Evolutionary conservation across 2,797 vertebrate species (phyloP), one percentile per base, ranked within the genome.

Genomic region (Sebastes melanostomus): DNA sequence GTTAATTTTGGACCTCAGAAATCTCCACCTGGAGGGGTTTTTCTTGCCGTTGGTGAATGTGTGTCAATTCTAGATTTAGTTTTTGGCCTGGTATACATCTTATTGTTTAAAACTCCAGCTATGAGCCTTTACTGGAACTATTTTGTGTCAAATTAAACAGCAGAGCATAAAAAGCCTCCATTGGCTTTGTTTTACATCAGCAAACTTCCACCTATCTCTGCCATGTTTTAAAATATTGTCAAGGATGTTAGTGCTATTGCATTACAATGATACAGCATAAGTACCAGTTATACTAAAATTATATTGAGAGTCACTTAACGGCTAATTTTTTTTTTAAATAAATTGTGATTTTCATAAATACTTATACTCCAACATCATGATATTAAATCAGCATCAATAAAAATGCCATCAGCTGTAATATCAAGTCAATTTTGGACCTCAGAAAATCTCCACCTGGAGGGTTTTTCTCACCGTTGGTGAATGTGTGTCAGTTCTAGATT

Each of bases 71-170:
- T 50, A 20, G 8, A 29, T 73, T 66, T 20, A 20, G 16, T 58
- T 63, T 78, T 56, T 54, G 50, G n/a, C 14, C 55, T 14, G 8
- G 11, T 56, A 1, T 32, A 16, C 22, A 52, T 29, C 25, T 70
- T 32, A 71, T 68, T 73, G 62, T 72, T 77, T 25, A 34, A 66
- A 76, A 61, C 32, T 63, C 65, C 32, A 71, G 5, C 11, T 20
- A 4, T 25, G 34, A 32, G 1, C 34, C n/a, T 74, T 42, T 18
- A 25, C 54, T 30, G 55, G 58, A 75, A 55, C 6, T 36, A 29
- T 46, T 36, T 6, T 58, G 16, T 27, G 22, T 34, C 29, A 29
- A 78, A 73, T 18, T 66, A 78, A 38, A 38, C 32, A 56, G 22
- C n/a, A 27, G 8, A 62, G n/a, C n/a, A 52, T 9, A 52, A 46